These are phyloP conservation scores for Eueremaeus valkanovi DNA, from an alignment of 2,888 invertebrate species.

Conservation along the genomic window DNA sequence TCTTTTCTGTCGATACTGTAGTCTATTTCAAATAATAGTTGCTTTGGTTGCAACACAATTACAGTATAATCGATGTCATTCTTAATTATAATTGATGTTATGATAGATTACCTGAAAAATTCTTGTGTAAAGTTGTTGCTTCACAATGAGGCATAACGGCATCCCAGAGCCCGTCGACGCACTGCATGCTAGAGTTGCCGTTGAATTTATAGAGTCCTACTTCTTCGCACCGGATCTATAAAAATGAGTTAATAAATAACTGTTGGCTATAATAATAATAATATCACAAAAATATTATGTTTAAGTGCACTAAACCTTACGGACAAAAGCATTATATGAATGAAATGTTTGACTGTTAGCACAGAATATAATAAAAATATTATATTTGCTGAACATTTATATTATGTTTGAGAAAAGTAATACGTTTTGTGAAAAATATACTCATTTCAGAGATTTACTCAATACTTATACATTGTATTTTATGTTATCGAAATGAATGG, in stretches of 20 bases:
- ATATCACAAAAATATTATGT: not conserved
- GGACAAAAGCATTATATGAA: too few relatives aligned
- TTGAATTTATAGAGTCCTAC: conserved; percentile 77
- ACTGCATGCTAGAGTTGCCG: conserved; percentile 69
- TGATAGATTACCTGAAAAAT: conserved; percentile 79
- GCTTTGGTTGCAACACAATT: not conserved
- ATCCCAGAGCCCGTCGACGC: conserved; percentile 77
- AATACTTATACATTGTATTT: too few relatives aligned
- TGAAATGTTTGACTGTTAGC: too few relatives aligned
- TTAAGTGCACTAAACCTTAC: not conserved
- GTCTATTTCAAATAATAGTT: too few relatives aligned
- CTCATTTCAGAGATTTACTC: too few relatives aligned
- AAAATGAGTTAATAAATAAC: not conserved
- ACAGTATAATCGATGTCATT: not conserved
- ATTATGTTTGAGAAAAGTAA: too few relatives aligned
- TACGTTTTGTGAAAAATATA: too few relatives aligned
- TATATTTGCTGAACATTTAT: too few relatives aligned
- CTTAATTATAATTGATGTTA: not conserved
- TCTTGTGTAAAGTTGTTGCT: conserved; percentile 77
- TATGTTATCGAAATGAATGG: too few relatives aligned
- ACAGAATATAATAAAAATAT: too few relatives aligned
- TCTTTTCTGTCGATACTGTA: not conserved
- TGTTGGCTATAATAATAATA: not conserved
- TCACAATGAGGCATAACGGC: conserved; percentile 74
- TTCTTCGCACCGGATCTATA: conserved; percentile 68